A percentile compares a stretch with the other conserved stretches of the same genome.
phyloP scores from a whole-genome alignment of 2,888 invertebrate genomes.

The Chymomyza procnemis region DNA sequence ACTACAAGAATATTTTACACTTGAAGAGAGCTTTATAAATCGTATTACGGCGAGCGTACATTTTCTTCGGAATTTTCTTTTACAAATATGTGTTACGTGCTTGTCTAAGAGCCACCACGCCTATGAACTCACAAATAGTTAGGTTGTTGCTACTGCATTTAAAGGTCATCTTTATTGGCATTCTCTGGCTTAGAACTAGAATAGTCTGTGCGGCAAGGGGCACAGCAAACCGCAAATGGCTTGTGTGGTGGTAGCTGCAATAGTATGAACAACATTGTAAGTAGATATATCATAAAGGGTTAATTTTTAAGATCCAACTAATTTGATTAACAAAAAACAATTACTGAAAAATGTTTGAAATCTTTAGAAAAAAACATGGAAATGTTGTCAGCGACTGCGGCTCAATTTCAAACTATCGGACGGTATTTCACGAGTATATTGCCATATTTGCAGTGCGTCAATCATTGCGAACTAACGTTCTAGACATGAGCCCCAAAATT shows the following conservation, averaged over 20 bases:
- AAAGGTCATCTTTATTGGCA: slow-evolving; percentile 52
- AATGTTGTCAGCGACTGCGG: no score
- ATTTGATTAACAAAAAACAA: no score
- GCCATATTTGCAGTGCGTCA: no score
- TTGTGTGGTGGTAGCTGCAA: slow-evolving; percentile 8
- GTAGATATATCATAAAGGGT: background rate
- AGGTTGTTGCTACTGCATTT: slow-evolving; percentile 43
- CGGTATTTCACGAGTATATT: no score
- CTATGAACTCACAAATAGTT: slow-evolving; percentile 11
- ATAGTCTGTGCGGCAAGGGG: background rate
- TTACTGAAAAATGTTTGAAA: no score
- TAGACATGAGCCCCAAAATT: no score
- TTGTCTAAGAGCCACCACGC: slow-evolving; percentile 18
- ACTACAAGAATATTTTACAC: background rate
- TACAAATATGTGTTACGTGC: slow-evolving; percentile 34
- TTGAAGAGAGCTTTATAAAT: slow-evolving; percentile 27
- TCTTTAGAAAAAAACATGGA: no score
- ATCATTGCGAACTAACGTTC: no score
- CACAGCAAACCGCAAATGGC: background rate
- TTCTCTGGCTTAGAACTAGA: slow-evolving; percentile 37
- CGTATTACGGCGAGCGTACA: slow-evolving; percentile 28
- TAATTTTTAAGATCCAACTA: no score
- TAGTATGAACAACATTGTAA: background rate
- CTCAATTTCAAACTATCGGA: no score
- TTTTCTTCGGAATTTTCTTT: slow-evolving; percentile 31